These are phyloP conservation scores for Todiramphus saurophagus DNA, from an alignment of 2,113 vertebrate genomes.

Conservation along the genomic window DNA sequence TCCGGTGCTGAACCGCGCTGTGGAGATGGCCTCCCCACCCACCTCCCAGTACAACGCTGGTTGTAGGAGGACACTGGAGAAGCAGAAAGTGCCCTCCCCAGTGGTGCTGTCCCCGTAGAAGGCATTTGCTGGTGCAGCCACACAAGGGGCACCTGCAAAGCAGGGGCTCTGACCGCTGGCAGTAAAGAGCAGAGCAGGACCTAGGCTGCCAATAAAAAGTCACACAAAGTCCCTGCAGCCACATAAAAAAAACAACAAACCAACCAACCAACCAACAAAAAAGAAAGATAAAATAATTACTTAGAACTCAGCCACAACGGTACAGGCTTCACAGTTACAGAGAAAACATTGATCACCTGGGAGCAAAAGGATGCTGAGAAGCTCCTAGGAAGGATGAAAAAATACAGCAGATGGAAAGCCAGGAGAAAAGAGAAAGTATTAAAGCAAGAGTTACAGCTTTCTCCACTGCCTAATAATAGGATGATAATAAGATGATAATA, in stretches of 20 bases:
- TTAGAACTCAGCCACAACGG: neutral
- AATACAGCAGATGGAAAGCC: neutral
- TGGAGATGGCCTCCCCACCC: neutral
- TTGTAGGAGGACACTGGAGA: neutral
- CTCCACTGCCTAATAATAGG: neutral
- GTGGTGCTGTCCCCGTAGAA: accelerated
- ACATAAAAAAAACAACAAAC: neutral
- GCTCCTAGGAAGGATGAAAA: neutral
- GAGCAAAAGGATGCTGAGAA: neutral
- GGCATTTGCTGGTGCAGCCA: neutral
- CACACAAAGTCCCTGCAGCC: neutral
- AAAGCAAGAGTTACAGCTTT: neutral
- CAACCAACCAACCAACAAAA: too few species aligned
- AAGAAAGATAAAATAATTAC: neutral
- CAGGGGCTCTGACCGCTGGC: accelerated
- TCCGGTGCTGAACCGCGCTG: neutral
- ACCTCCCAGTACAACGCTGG: neutral
- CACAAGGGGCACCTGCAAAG: neutral
- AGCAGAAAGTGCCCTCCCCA: neutral
- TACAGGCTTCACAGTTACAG: neutral
- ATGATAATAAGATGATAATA: neutral
- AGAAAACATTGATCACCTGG: neutral
- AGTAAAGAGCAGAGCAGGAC: neutral
- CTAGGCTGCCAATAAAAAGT: neutral
- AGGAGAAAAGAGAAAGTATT: neutral